phyloP scores from a whole-genome alignment of 2,113 vertebrate genomes.

The Dasyornis broadbenti region DNA sequence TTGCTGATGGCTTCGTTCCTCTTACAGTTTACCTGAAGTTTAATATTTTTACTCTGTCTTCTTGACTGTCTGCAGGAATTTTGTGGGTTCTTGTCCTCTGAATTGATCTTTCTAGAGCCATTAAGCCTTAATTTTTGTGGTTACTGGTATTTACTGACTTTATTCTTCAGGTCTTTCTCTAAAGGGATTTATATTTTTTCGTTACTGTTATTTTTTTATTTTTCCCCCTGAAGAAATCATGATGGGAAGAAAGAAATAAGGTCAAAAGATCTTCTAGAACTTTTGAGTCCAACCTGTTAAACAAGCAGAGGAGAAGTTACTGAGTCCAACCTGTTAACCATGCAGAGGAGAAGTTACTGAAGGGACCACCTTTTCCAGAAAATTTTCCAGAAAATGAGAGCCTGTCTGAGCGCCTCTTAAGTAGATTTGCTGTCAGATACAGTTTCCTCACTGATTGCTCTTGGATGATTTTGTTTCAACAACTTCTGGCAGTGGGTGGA shows the following conservation, averaged over 20 bases:
- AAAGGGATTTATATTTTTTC: background rate
- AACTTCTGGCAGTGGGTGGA: background rate
- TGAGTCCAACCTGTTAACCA: background rate
- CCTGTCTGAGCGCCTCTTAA: background rate
- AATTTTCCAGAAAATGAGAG: background rate
- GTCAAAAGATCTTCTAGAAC: background rate
- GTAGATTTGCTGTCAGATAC: background rate
- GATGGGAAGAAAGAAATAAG: background rate
- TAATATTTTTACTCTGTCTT: background rate
- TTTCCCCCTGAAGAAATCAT: background rate
- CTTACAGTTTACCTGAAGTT: background rate
- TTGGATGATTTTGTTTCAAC: background rate
- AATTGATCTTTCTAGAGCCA: background rate
- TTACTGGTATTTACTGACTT: background rate
- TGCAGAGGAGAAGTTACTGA: background rate
- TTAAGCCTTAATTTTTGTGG: background rate
- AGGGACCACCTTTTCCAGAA: background rate
- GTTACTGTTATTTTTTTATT: background rate
- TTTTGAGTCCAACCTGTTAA: background rate
- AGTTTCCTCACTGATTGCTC: fast-evolving
- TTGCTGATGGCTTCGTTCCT: background rate
- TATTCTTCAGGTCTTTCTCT: background rate
- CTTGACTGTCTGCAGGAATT: background rate
- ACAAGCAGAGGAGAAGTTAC: background rate
- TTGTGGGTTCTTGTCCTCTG: background rate